Evolutionary conservation across 1,140 invertebrate species (phyloP).

Genomic region (Hestina assimilis): DNA sequence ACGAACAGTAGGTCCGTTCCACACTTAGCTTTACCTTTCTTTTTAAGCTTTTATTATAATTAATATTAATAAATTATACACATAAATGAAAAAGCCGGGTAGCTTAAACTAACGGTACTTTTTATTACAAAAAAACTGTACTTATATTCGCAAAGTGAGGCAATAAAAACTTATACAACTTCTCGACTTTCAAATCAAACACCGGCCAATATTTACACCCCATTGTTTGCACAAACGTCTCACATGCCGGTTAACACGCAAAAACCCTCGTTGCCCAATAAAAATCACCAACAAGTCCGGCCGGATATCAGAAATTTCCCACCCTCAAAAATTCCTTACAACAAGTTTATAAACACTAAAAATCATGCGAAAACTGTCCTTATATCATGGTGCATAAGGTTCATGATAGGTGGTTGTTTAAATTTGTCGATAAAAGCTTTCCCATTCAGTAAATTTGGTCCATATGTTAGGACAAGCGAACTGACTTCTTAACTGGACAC

Average conservation of each 20-base stretch:
- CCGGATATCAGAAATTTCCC: conserved; percentile 66
- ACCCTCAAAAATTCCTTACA: conserved; percentile 49
- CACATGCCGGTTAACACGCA: conserved; percentile 47
- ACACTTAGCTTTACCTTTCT: too few relatives aligned
- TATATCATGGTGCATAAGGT: conserved; percentile 16
- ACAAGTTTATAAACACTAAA: conserved; percentile 7
- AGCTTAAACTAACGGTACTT: too few relatives aligned
- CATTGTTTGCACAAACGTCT: conserved; percentile 52
- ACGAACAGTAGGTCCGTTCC: too few relatives aligned
- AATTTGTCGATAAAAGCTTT: conserved; percentile 10
- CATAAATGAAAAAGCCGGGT: too few relatives aligned
- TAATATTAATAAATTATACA: too few relatives aligned
- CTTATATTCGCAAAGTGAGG: too few relatives aligned
- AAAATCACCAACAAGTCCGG: conserved; percentile 67
- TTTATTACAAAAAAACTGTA: too few relatives aligned
- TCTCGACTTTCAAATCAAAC: conserved; percentile 46
- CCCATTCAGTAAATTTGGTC: conserved; percentile 54
- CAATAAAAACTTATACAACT: conserved; percentile 25
- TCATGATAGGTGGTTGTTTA: neutral
- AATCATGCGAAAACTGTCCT: conserved; percentile 20
- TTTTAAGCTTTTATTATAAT: too few relatives aligned
- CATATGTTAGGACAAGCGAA: conserved; percentile 70
- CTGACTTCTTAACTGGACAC: conserved; percentile 69
- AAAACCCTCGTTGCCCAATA: conserved; percentile 64
- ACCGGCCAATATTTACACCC: conserved; percentile 41